Evolutionary conservation across 2,113 vertebrate species (phyloP).

Genomic region (Aythya baeri): DNA sequence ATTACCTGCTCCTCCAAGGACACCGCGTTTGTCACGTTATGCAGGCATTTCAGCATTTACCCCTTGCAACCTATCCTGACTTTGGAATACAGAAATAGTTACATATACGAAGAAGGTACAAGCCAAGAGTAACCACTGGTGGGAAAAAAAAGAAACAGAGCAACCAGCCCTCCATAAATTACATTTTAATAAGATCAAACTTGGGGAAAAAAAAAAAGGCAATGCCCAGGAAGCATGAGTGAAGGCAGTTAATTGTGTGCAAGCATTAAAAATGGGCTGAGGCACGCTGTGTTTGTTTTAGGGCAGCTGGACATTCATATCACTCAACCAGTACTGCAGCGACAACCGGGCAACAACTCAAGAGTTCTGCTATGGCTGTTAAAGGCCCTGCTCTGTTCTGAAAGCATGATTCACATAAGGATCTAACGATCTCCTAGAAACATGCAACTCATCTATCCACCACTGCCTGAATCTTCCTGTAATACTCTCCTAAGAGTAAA

Average conservation of each 20-base stretch:
- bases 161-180: neutral
- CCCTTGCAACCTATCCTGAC: neutral
- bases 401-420: neutral
- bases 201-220: neutral
- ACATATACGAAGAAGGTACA: neutral
- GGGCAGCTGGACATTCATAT: neutral
- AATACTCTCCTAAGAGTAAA: neutral
- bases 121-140: rapidly evolving
- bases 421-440: neutral
- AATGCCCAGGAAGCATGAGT: rapidly evolving
- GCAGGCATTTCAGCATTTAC: neutral
- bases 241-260: neutral
- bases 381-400: rapidly evolving
- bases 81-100: neutral
- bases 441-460: neutral
- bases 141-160: neutral
- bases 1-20: neutral
- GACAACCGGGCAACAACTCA: neutral
- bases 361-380: neutral
- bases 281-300: neutral
- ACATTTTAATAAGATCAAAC: neutral
- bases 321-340: neutral
- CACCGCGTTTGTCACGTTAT: rapidly evolving
- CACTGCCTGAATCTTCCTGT: neutral
- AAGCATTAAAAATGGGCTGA: neutral